These are phyloP conservation scores for Heliocidaris tuberculata DNA, from an alignment of 35 echinoderm and acorn worm genomes.

Conservation along the genomic window DNA sequence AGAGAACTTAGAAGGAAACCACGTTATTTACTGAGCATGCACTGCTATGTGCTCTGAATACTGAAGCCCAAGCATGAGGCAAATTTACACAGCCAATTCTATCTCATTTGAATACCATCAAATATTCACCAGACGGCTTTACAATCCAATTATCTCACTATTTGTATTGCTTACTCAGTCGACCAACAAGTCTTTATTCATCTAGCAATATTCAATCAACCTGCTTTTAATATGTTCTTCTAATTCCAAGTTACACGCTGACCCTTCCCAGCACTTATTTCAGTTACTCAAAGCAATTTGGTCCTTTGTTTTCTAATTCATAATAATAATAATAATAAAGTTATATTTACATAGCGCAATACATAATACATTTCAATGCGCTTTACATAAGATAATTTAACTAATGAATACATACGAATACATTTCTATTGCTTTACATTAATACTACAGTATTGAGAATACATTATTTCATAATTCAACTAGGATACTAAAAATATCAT, in stretches of 20 bases:
- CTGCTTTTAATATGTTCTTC: neutral
- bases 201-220: neutral
- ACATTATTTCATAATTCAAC: no score
- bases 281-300: no score
- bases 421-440: no score
- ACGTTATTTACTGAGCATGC: constrained; percentile 7
- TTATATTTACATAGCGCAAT: no score
- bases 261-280: neutral
- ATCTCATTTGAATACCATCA: neutral
- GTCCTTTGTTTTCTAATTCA: no score
- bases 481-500: no score
- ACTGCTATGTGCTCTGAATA: neutral
- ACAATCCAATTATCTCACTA: constrained; percentile 4
- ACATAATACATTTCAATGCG: no score
- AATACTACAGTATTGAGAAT: no score
- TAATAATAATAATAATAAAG: no score
- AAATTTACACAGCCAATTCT: constrained; percentile 19
- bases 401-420: no score
- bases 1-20: neutral
- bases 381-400: no score
- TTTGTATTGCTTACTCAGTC: neutral
- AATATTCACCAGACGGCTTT: neutral
- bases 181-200: neutral
- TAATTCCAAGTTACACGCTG: neutral
- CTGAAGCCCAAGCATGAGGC: neutral